Percentiles rank a stretch among this genome's conserved stretches.
Conservation (phyloP, 1,140 invertebrate genomes). For the Rhopalosiphum padi region DNA sequence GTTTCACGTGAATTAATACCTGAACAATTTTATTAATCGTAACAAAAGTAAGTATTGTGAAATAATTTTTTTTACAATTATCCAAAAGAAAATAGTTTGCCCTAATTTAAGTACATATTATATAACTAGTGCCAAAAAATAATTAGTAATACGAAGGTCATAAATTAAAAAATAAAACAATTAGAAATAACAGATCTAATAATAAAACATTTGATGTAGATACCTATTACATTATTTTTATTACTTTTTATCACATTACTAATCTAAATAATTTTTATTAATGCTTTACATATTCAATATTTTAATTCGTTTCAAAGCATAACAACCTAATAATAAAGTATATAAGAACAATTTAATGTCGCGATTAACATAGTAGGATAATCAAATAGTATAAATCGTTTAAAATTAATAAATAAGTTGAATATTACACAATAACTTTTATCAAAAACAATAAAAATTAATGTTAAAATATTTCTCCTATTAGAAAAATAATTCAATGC, state of each 20-base stretch:
- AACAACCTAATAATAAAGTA: background rate
- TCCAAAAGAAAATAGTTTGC: slow-evolving; percentile 8
- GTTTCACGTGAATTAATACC: background rate
- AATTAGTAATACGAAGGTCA: slow-evolving; percentile 24
- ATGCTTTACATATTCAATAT: background rate
- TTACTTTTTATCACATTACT: background rate
- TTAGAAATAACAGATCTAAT: slow-evolving; percentile 39
- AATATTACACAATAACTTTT: background rate
- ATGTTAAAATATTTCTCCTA: background rate
- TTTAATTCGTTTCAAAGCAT: background rate
- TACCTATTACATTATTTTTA: background rate
- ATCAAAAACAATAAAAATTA: background rate
- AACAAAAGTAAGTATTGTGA: background rate
- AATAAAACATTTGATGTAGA: background rate
- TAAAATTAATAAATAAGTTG: background rate
- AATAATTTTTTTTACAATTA: slow-evolving; percentile 24
- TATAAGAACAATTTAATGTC: background rate
- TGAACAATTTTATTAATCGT: background rate
- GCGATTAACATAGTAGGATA: background rate
- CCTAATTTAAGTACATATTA: background rate
- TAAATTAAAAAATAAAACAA: slow-evolving; percentile 25
- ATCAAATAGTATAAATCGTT: background rate
- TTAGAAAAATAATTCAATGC: background rate
- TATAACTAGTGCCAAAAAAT: slow-evolving; percentile 21
- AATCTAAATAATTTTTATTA: background rate